These are phyloP conservation scores for Rhagologus leucostigma DNA, from an alignment of 2,113 vertebrate species.

Conservation along the genomic window DNA sequence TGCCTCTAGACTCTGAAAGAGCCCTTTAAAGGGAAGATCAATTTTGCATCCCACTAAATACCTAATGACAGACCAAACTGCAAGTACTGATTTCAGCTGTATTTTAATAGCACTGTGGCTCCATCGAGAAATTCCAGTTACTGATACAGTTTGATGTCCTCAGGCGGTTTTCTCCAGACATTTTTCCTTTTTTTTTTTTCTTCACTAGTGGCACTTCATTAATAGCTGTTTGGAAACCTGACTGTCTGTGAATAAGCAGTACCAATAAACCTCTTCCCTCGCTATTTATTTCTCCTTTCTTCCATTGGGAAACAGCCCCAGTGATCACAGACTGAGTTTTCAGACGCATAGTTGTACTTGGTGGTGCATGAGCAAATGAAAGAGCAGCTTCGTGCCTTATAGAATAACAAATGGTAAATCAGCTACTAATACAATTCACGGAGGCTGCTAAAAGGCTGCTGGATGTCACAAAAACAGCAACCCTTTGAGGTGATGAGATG, in stretches of 20 bases:
- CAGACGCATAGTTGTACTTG: neutral
- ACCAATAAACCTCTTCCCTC: neutral
- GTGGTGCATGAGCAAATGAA: neutral
- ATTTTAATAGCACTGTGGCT: slow-evolving; percentile 30
- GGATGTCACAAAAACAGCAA: slow-evolving; percentile 15
- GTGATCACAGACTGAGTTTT: neutral
- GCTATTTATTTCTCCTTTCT: neutral
- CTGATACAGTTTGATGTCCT: neutral
- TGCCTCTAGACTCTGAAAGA: slow-evolving; percentile 20
- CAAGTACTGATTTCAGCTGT: slow-evolving; percentile 38
- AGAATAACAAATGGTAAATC: neutral
- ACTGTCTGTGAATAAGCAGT: neutral
- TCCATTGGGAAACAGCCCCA: neutral
- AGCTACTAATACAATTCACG: neutral
- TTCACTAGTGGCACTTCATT: neutral
- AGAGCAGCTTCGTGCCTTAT: neutral
- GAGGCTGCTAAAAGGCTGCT: slow-evolving; percentile 26
- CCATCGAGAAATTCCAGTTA: neutral
- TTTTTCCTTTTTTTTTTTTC: neutral
- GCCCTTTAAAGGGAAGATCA: slow-evolving; percentile 29
- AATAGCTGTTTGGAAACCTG: slow-evolving; percentile 11
- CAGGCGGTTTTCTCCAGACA: neutral
- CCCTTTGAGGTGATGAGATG: neutral
- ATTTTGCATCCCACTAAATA: slow-evolving; percentile 53
- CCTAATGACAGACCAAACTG: slow-evolving; percentile 41